Conservation (phyloP, 2,113 vertebrate species). For the Catharus bicknelli region DNA sequence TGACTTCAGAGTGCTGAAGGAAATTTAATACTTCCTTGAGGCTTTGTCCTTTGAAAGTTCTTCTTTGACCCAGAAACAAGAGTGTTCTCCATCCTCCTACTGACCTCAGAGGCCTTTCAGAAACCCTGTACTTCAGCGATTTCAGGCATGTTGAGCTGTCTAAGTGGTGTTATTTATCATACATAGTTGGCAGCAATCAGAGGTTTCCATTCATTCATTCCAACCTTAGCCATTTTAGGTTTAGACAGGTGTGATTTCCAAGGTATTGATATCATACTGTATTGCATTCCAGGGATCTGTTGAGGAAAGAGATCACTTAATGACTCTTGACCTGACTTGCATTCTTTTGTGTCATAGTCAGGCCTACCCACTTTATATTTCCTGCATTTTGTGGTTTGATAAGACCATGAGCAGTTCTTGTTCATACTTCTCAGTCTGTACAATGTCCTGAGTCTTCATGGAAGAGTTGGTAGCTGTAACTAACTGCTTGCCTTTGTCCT, state of each 20-base stretch:
- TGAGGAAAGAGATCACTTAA: constrained; percentile 3
- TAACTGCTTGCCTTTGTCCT: background rate
- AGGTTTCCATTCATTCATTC: background rate
- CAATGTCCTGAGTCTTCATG: background rate
- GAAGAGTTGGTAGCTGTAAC: background rate
- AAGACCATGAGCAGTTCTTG: background rate
- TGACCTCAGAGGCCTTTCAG: background rate
- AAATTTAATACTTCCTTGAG: background rate
- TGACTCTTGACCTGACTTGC: background rate
- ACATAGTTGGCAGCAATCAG: background rate
- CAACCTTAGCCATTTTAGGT: background rate
- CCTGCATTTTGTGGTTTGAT: background rate
- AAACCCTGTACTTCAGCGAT: background rate
- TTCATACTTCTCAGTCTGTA: background rate
- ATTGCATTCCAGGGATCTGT: constrained; percentile 25
- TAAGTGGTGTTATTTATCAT: background rate
- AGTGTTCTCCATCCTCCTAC: background rate
- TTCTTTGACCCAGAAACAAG: background rate
- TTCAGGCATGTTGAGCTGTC: background rate
- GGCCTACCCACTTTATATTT: background rate
- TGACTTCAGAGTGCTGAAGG: background rate
- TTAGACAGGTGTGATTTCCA: background rate
- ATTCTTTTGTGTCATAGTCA: constrained; percentile 22
- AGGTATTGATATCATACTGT: background rate
- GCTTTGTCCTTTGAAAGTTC: background rate